Percentiles rank a stretch among this genome's conserved stretches.
Conservation (phyloP, 2,888 invertebrate species). For the Adelphocoris suturalis region DNA sequence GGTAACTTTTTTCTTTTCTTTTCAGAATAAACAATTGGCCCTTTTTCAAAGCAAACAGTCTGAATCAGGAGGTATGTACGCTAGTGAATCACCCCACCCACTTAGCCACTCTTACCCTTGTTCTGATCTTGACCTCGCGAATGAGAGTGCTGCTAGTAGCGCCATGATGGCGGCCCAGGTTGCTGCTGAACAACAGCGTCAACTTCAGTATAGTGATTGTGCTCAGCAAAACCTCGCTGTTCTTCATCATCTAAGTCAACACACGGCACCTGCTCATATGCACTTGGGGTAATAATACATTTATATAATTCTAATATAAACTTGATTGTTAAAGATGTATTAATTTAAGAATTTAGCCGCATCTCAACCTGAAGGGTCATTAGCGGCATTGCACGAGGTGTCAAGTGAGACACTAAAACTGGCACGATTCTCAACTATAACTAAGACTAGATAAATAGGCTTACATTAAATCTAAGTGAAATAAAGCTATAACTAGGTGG, state of each 20-base stretch:
- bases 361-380: no score
- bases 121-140: conserved; percentile 59
- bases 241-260: conserved; percentile 71
- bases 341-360: neutral
- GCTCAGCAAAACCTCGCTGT: conserved; percentile 74
- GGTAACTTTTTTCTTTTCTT: neutral
- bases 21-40: conserved; percentile 34
- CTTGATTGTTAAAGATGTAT: neutral
- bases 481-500: no score
- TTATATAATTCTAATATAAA: neutral
- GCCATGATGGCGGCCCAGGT: conserved; percentile 69
- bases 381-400: no score
- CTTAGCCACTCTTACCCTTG: conserved; percentile 49
- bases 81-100: conserved; percentile 55
- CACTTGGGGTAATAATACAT: conserved; percentile 52
- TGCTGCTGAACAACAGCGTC: conserved; percentile 76
- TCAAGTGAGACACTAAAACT: no score
- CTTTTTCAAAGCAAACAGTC: conserved; percentile 63
- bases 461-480: no score
- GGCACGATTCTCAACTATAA: no score
- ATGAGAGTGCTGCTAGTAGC: conserved; percentile 74
- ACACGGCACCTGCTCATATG: conserved; percentile 67
- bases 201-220: conserved; percentile 75
- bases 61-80: conserved; percentile 23
- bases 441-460: no score